Conservation (phyloP, 2,797 vertebrate genomes). For the Gastrophryne carolinensis region DNA sequence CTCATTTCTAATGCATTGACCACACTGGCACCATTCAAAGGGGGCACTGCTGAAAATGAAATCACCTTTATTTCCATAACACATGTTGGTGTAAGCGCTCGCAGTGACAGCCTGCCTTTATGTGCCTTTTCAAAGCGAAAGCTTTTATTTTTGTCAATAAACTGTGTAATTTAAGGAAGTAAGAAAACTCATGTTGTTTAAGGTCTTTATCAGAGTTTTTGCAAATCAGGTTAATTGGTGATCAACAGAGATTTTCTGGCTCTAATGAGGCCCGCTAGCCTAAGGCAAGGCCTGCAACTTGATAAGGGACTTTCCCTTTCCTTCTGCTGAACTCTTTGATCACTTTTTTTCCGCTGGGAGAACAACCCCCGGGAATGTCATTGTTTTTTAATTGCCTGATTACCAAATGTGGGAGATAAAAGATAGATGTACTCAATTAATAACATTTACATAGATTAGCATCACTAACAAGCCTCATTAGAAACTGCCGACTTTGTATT, state of each 20-base stretch:
- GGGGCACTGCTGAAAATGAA: conserved; percentile 57
- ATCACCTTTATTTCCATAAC: conserved; percentile 53
- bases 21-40: conserved; percentile 55
- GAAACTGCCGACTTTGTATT: conserved; percentile 86
- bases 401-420: conserved; percentile 96
- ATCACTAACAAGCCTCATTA: conserved; percentile 98
- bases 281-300: conserved; percentile 84
- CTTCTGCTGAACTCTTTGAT: conserved; percentile 88
- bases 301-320: conserved; percentile 82
- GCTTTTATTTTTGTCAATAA: conserved; percentile 80
- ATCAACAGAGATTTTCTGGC: conserved; percentile 91
- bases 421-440: conserved; percentile 99
- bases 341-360: conserved; percentile 78
- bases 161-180: conserved; percentile 77
- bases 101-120: conserved; percentile 69
- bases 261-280: conserved; percentile 92
- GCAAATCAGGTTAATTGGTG: conserved; percentile 99
- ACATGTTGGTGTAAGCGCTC: conserved; percentile 64
- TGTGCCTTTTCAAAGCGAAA: conserved; percentile 71
- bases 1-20: conserved; percentile 40
- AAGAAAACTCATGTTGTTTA: conserved; percentile 77
- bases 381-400: conserved; percentile 98
- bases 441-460: conserved; percentile 99
- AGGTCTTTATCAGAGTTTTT: conserved; percentile 87
- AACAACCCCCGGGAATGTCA: conserved; percentile 84